Base-by-base conservation (phyloP, 2,113 vertebrate species). In the Eolophus roseicapilla region DNA sequence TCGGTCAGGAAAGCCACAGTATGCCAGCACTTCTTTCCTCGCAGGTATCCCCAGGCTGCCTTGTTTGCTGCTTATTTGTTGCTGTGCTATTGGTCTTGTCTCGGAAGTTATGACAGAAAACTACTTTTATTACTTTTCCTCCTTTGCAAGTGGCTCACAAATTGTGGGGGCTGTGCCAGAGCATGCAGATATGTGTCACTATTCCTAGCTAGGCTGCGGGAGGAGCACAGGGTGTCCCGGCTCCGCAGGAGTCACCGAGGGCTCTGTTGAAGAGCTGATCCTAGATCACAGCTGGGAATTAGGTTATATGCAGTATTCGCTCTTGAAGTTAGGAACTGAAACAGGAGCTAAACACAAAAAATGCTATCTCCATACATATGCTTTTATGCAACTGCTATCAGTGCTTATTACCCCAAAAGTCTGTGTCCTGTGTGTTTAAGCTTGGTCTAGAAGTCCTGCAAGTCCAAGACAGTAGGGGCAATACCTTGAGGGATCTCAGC, bases 281-380 rank as follows among this genome's bases (percentile, higher is more conserved):
- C 35, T 14, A 20, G 28, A 8, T 29, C 13, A 4, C 37, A 44
- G 31, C 37, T 33, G 13, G 63, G 35, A 49, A 11, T 18, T n/a
- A 74, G 41, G 18, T 73, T 28, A 12, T 17, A 4, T 1, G 7
- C 4, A 11, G 31, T 4, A 7, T 18, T 87, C 39, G 12, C 35
- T 67, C 7, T 5, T n/a, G 7, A 55, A 35, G 52, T 11, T 11
- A 9, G 31, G 49, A n/a, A 17, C 41, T 17, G 13, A 47, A 60
- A 4, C 1, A 5, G 46, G 28, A 82, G 46, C 14, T 24, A 8
- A 44, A 28, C 3, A 41, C 14, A 20, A 8, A 20, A 24, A 60
- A 10, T 6, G 9, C 17, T 59, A 3, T 29, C 39, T 33, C 8
- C 8, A 27, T 0, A 2, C 7, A 0, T 7, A 1, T 5, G 13